These are phyloP conservation scores for Eristalis arbustorum DNA, from an alignment of 2,888 invertebrate species.

Conservation along the genomic window DNA sequence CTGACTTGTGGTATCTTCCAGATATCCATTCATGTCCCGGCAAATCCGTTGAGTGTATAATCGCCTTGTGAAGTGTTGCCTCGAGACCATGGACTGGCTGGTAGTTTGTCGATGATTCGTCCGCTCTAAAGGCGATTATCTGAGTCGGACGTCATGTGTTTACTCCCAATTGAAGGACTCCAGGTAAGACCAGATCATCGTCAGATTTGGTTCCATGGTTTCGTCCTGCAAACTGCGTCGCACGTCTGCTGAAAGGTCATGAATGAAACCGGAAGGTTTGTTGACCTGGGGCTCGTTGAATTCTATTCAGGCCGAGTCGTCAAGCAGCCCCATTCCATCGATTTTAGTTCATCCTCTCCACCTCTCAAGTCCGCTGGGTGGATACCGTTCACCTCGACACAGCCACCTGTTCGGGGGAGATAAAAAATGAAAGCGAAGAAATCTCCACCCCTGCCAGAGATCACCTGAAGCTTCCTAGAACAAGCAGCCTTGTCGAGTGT, in stretches of 20 bases:
- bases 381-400: neutral
- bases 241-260: neutral
- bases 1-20: neutral
- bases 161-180: neutral
- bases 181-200: neutral
- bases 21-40: neutral
- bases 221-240: neutral
- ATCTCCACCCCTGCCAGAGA: neutral
- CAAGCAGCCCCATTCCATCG: neutral
- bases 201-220: neutral
- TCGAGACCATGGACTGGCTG: neutral
- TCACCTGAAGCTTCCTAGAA: neutral
- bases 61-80: neutral
- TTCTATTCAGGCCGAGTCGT: neutral
- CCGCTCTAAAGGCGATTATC: neutral
- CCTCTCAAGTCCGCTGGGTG: neutral
- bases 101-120: neutral
- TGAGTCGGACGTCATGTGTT: neutral
- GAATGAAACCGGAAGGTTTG: neutral
- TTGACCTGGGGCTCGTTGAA: neutral
- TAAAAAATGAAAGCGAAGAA: conserved; percentile 5
- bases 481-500: neutral
- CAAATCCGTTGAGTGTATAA: neutral
- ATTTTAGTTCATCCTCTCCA: too few species aligned
- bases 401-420: neutral